Evolutionary conservation across 2,888 invertebrate species (phyloP).

Genomic region (Hemaris fuciformis): DNA sequence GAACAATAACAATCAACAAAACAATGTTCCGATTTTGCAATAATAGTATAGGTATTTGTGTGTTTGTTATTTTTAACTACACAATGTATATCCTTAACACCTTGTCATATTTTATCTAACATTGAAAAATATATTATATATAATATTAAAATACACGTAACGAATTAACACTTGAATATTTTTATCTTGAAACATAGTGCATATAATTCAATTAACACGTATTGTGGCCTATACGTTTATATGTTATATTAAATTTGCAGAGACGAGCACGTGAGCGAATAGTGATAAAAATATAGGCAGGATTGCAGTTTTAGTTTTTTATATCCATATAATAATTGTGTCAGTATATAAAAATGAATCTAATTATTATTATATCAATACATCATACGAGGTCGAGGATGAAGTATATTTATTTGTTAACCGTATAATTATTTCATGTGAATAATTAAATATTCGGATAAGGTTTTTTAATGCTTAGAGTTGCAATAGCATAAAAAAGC

Average conservation of each 20-base stretch:
- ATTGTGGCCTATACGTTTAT: background rate
- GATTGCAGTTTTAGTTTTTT: too few species aligned
- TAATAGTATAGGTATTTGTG: too few species aligned
- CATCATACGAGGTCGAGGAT: too few species aligned
- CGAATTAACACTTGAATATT: background rate
- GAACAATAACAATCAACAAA: background rate
- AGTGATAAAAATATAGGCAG: background rate
- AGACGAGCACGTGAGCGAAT: background rate
- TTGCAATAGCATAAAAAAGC: too few species aligned
- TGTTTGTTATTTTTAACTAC: background rate
- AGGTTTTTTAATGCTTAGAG: too few species aligned
- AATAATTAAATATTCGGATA: too few species aligned
- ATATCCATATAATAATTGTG: too few species aligned
- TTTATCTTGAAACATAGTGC: background rate
- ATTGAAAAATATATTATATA: background rate
- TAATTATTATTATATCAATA: too few species aligned
- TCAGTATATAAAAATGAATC: too few species aligned
- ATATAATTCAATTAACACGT: constrained; percentile 1
- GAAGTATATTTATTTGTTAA: too few species aligned
- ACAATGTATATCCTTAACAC: background rate
- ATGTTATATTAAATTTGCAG: constrained; percentile 2
- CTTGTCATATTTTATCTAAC: background rate
- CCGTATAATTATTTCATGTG: too few species aligned
- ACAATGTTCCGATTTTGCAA: too few species aligned
- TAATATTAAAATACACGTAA: background rate